A percentile compares a stretch with the other conserved stretches of the same genome.
These are phyloP conservation scores for Perodicticus potto DNA, from an alignment of 2,797 vertebrate genomes.

Conservation along the genomic window DNA sequence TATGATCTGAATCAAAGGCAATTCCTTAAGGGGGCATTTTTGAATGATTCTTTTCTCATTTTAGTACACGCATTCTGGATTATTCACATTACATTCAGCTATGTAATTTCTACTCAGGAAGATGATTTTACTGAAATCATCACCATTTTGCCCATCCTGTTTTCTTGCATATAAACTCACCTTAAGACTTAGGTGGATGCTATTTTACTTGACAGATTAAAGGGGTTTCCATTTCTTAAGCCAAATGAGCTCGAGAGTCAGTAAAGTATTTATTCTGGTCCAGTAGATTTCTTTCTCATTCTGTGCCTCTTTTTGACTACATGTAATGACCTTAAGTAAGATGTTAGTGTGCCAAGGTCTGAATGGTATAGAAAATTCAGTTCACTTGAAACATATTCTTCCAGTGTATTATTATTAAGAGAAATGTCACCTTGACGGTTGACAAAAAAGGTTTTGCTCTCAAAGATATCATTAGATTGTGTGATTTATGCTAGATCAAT, in stretches of 20 bases:
- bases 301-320: not conserved
- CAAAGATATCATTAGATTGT: not conserved
- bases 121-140: not conserved
- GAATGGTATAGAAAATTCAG: not conserved
- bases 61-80: not conserved
- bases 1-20: not conserved
- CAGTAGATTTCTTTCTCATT: not conserved
- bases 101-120: not conserved
- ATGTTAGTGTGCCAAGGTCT: not conserved
- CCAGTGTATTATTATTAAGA: constrained; percentile 37
- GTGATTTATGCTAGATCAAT: constrained; percentile 48
- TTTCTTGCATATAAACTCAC: not conserved
- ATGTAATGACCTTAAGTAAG: not conserved
- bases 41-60: constrained; percentile 16
- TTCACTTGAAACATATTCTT: constrained; percentile 13
- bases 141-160: not conserved
- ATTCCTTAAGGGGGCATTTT: constrained; percentile 39
- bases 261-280: not conserved
- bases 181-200: not conserved
- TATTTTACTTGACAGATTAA: not conserved
- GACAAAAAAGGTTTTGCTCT: constrained; percentile 54
- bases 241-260: not conserved
- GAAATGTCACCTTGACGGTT: not conserved
- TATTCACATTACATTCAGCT: not conserved
- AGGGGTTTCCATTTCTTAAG: not conserved